Evolutionary conservation across 2,113 vertebrate genomes (phyloP), one percentile per base, ranked within the genome.

Genomic region (Crotalus horridus): DNA sequence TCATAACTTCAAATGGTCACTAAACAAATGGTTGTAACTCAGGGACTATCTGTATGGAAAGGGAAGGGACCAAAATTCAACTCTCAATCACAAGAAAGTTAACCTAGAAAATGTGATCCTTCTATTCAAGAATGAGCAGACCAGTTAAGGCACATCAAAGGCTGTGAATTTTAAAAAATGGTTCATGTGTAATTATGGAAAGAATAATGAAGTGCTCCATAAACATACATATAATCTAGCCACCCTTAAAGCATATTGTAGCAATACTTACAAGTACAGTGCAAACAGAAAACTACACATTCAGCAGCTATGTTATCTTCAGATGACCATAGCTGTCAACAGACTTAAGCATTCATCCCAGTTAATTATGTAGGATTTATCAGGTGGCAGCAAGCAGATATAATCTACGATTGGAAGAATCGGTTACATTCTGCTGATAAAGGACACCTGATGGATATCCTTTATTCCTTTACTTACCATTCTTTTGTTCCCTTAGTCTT

Each of bases 321-420:
- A 58, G 89, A 20, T 88, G n/a, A 20, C 74, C 54, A 48, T 1
- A 1, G 7, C 56, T 95, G 94, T 94, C 93, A 95, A 94, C 93
- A 89, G 88, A 94, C 55, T 89, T 94, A 90, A 95, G 90, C 90
- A 54, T 94, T 94, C 92, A 94, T 54, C 85, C 88, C 56, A 91
- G 9, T 54, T 95, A 92, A 92, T 95, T 93, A 92, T 26, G 89
- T 7, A 54, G 86, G 48, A 94, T 94, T 94, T 94, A 94, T 93
- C 94, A 93, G 88, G 39, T 33, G 64, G 53, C 87, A 61, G 39
- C 86, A 20, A 85, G 93, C 91, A 8, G 53, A 92, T 95, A 96
- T 11, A 20, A 94, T 93, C 93, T 94, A 23, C 94, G 94, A 95
- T 88, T 91, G 94, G 59, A 43, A 81, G 91, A 95, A 90, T 95